phyloP scores from a whole-genome alignment of 1,140 invertebrate genomes.

The Caenorhabditis inopinata region DNA sequence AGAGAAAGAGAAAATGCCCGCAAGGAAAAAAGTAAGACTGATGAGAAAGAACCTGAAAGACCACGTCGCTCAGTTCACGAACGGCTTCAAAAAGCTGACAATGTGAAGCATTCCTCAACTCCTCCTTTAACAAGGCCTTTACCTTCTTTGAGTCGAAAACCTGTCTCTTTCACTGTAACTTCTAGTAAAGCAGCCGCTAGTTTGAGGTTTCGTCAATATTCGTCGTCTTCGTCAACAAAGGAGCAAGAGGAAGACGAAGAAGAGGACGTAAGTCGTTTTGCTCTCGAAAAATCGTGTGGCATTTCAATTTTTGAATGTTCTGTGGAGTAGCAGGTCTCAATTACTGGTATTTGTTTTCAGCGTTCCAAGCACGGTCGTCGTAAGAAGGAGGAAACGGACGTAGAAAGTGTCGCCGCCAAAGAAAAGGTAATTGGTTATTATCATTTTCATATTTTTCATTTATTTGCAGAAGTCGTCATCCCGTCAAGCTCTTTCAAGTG shows the following conservation, averaged over 20 bases:
- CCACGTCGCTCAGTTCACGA: background rate
- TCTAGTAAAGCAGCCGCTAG: background rate
- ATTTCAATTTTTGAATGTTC: too few species aligned
- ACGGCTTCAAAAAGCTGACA: background rate
- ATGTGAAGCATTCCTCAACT: background rate
- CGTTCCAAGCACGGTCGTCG: background rate
- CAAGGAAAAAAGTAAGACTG: constrained; percentile 24
- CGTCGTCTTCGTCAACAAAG: background rate
- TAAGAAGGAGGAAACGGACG: constrained; percentile 5
- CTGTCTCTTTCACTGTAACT: background rate
- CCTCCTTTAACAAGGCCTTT: background rate
- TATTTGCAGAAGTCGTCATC: background rate
- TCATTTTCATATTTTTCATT: too few species aligned
- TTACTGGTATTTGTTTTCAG: too few species aligned
- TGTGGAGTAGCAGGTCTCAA: too few species aligned
- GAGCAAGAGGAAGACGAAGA: constrained; percentile 7
- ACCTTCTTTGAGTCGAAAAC: background rate
- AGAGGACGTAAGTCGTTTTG: too few species aligned
- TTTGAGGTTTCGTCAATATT: background rate
- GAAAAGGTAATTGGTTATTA: background rate
- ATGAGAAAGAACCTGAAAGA: background rate
- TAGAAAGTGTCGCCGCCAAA: background rate
- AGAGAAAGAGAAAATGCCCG: constrained; percentile 13
- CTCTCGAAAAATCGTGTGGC: too few species aligned
- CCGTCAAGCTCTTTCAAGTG: background rate